These are phyloP conservation scores for Zophobas atratus DNA, from an alignment of 1,140 invertebrate genomes.

Conservation along the genomic window DNA sequence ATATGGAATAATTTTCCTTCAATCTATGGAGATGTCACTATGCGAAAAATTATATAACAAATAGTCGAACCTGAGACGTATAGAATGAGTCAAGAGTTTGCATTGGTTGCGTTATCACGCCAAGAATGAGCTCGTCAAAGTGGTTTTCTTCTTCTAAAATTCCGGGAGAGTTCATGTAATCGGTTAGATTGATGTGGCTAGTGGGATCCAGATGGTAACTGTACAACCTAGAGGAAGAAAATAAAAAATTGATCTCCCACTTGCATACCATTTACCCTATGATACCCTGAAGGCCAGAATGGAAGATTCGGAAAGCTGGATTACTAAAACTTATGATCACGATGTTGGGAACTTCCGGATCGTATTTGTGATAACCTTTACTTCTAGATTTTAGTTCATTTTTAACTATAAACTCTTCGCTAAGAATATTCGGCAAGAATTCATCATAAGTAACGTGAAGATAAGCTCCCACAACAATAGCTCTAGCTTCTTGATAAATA, in stretches of 20 bases:
- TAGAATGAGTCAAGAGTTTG: conserved; percentile 75
- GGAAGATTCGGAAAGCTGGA: conserved; percentile 76
- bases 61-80: conserved; percentile 10
- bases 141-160: conserved; percentile 69
- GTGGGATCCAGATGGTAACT: conserved; percentile 63
- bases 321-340: conserved; percentile 77
- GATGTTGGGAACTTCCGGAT: conserved; percentile 74
- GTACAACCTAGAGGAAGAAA: conserved; percentile 39
- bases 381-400: conserved; percentile 31
- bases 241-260: conserved; percentile 67
- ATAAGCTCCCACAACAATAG: conserved; percentile 71
- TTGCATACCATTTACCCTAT: conserved; percentile 61
- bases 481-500: conserved; percentile 76
- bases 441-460: conserved; percentile 81
- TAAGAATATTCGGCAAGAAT: conserved; percentile 76
- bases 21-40: conserved; percentile 69
- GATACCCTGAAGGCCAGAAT: conserved; percentile 72
- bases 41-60: conserved; percentile 67
- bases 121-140: conserved; percentile 76
- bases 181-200: conserved; percentile 68
- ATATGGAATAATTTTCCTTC: conserved; percentile 81
- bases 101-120: conserved; percentile 76
- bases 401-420: conserved; percentile 62
- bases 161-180: conserved; percentile 73
- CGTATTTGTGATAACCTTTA: conserved; percentile 73